Evolutionary conservation across 2,888 invertebrate species (phyloP).

Genomic region (Drosophila subsilvestris): DNA sequence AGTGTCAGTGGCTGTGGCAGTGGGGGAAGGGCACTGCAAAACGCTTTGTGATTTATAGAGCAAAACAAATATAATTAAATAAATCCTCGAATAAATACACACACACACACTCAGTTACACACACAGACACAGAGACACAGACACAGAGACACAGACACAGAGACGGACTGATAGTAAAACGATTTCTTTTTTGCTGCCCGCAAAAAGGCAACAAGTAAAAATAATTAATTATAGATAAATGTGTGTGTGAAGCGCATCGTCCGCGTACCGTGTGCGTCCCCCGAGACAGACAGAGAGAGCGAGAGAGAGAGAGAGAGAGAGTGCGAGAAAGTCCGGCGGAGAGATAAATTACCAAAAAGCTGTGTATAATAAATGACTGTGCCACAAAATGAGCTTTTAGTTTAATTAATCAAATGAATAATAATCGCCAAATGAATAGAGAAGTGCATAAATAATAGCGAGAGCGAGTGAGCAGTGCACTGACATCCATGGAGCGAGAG

Average conservation of each 20-base stretch:
- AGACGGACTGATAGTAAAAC: constrained; percentile 9
- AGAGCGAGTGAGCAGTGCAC: neutral
- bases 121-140: neutral
- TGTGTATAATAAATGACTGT: constrained; percentile 66
- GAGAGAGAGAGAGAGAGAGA: neutral
- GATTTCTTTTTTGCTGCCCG: constrained; percentile 44
- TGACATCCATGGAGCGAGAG: neutral
- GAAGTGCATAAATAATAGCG: constrained; percentile 43
- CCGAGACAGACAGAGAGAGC: neutral
- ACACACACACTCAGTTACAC: constrained; percentile 6
- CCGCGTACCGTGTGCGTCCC: neutral
- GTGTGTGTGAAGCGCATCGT: constrained; percentile 56
- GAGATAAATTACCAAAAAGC: constrained; percentile 1
- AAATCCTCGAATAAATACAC: constrained; percentile 42
- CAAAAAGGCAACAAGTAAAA: constrained; percentile 50
- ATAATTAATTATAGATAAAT: constrained; percentile 75
- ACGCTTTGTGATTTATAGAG: constrained; percentile 41
- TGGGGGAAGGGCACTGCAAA: constrained; percentile 8
- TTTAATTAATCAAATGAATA: constrained; percentile 75
- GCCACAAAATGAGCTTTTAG: constrained; percentile 78
- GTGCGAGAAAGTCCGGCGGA: neutral
- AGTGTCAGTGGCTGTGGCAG: neutral
- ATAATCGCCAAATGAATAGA: constrained; percentile 54
- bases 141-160: constrained; percentile 1
- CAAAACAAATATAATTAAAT: constrained; percentile 49